phyloP scores from a whole-genome alignment of 2,888 invertebrate species.

The Galerucella nymphaeae region DNA sequence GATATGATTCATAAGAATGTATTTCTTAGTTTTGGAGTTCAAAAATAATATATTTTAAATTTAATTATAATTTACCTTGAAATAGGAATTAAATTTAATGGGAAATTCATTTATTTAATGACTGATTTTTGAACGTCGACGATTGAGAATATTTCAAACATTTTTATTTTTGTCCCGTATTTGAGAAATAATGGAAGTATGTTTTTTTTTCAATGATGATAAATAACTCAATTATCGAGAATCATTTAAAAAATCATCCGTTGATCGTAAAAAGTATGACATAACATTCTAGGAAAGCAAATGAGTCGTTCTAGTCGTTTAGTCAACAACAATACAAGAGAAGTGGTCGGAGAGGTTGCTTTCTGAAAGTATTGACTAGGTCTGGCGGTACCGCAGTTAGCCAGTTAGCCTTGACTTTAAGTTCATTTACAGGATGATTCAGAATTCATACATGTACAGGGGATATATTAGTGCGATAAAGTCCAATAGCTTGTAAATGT shows the following conservation, averaged over 20 bases:
- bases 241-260: not conserved
- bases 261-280: slow-evolving; percentile 27
- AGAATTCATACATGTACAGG: slow-evolving; percentile 3
- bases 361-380: slow-evolving; percentile 9
- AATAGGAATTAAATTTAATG: no score
- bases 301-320: slow-evolving; percentile 28
- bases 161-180: no score
- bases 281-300: slow-evolving; percentile 29
- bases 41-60: no score
- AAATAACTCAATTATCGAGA: not conserved
- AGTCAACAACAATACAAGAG: slow-evolving; percentile 25
- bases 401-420: slow-evolving; percentile 53
- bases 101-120: no score
- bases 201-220: not conserved
- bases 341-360: slow-evolving; percentile 18
- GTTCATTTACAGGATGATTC: slow-evolving; percentile 44
- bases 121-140: no score
- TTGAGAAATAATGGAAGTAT: not conserved
- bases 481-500: no score
- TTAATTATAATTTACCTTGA: no score
- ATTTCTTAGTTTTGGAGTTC: no score
- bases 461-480: no score
- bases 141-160: no score
- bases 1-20: no score
- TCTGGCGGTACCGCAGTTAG: slow-evolving; percentile 36